Percentiles rank a stretch among this genome's conserved stretches.
These are phyloP conservation scores for Arizona elegans DNA, from an alignment of 2,113 vertebrate genomes.

Conservation along the genomic window DNA sequence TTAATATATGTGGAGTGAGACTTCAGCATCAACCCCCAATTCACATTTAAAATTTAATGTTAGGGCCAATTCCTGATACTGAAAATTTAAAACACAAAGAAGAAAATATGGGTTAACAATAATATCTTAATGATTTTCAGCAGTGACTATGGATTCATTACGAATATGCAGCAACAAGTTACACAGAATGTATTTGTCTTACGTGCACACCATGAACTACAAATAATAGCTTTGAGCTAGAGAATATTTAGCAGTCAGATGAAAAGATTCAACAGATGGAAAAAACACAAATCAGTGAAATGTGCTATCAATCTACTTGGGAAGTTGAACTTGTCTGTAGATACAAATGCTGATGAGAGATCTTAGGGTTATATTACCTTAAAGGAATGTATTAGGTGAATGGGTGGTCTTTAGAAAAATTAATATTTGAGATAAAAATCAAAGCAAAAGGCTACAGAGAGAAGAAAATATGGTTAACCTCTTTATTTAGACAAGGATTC, in stretches of 20 bases:
- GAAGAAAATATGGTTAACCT: constrained; percentile 61
- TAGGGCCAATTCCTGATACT: neutral
- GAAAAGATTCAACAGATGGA: constrained; percentile 31
- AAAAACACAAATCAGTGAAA: constrained; percentile 50
- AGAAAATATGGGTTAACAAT: neutral
- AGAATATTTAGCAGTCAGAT: constrained; percentile 44
- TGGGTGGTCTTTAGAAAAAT: constrained; percentile 91
- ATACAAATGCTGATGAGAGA: constrained; percentile 74
- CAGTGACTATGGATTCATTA: constrained; percentile 22
- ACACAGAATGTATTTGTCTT: constrained; percentile 23
- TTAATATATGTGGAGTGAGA: neutral
- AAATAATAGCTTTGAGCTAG: constrained; percentile 38
- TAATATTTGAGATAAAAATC: constrained; percentile 89
- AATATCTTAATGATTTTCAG: neutral
- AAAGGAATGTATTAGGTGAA: constrained; percentile 66
- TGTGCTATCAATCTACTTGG: constrained; percentile 65
- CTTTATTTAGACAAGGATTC: constrained; percentile 69
- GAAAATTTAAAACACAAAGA: neutral
- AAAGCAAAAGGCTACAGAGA: constrained; percentile 66
- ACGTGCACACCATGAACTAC: constrained; percentile 35
- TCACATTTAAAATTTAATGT: neutral
- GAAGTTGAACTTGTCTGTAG: constrained; percentile 71
- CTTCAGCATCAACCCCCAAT: neutral
- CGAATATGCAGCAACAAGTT: neutral
- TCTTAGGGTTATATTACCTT: constrained; percentile 79